Evolutionary conservation across 2,113 vertebrate species (phyloP).

Genomic region (Pterocles burchelli): DNA sequence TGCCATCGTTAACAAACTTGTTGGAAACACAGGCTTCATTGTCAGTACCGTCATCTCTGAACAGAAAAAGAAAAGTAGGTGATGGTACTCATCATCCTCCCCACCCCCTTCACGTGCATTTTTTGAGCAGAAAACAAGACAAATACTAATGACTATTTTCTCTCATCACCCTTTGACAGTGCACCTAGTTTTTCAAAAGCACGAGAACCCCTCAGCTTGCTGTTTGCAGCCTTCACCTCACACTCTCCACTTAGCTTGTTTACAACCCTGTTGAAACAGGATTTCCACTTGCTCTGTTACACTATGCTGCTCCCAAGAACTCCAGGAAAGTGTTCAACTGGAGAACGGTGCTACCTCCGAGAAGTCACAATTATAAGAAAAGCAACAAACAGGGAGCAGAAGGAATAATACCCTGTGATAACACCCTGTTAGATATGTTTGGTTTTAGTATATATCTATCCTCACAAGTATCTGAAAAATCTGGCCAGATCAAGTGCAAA

Average conservation of each 20-base stretch:
- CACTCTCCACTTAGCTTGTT: rapidly evolving
- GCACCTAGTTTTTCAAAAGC: background rate
- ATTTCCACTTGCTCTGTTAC: background rate
- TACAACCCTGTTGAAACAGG: rapidly evolving
- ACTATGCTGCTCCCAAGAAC: background rate
- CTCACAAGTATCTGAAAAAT: rapidly evolving
- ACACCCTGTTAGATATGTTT: rapidly evolving
- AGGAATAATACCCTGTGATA: background rate
- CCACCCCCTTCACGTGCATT: rapidly evolving
- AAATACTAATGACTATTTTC: rapidly evolving
- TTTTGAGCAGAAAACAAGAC: background rate
- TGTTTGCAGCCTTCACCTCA: background rate
- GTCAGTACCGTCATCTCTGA: conserved; percentile 71
- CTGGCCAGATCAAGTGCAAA: rapidly evolving
- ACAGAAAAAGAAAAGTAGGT: background rate
- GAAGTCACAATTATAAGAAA: rapidly evolving
- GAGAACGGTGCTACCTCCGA: background rate
- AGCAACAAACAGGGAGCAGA: background rate
- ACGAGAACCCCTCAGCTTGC: too few relatives aligned
- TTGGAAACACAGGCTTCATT: conserved; percentile 78
- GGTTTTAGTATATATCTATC: rapidly evolving
- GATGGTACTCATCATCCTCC: background rate
- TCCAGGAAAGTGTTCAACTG: background rate
- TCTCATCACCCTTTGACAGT: rapidly evolving
- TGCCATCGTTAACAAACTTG: conserved; percentile 95